A percentile compares a stretch with the other conserved stretches of the same genome.
These are phyloP conservation scores for Dione juno DNA, from an alignment of 2,888 invertebrate species.

Conservation along the genomic window DNA sequence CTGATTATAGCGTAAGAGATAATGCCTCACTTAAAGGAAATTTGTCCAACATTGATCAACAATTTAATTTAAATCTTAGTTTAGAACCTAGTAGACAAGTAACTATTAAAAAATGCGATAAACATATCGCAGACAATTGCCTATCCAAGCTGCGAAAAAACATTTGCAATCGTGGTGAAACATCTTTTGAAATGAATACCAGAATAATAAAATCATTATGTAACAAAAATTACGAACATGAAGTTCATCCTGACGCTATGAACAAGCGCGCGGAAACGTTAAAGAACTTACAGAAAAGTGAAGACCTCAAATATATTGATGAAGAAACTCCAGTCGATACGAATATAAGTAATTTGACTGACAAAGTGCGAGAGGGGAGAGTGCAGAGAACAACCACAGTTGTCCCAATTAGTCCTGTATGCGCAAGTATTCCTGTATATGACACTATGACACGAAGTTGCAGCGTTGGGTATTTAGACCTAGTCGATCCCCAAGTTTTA, in stretches of 20 bases:
- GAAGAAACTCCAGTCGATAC: constrained; percentile 83
- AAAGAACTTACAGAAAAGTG: constrained; percentile 74
- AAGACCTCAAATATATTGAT: constrained; percentile 88
- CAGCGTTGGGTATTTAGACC: constrained; percentile 94
- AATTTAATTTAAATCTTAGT: constrained; percentile 83
- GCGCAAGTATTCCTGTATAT: constrained; percentile 68
- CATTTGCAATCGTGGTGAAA: constrained; percentile 73
- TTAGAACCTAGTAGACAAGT: constrained; percentile 80
- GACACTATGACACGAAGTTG: constrained; percentile 92
- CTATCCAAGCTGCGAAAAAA: constrained; percentile 76
- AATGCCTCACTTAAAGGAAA: constrained; percentile 88
- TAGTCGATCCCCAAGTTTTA: constrained; percentile 89
- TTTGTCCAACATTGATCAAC: constrained; percentile 83
- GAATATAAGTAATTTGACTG: constrained; percentile 58
- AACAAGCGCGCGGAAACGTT: constrained; percentile 60
- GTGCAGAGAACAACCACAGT: constrained; percentile 84
- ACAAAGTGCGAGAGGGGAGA: constrained; percentile 54
- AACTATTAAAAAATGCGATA: constrained; percentile 80
- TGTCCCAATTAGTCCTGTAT: constrained; percentile 86
- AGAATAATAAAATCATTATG: constrained; percentile 75
- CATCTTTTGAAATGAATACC: constrained; percentile 72
- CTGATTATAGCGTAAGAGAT: constrained; percentile 85
- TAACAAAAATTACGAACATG: constrained; percentile 71
- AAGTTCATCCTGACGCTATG: constrained; percentile 70
- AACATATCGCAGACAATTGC: constrained; percentile 73